These are phyloP conservation scores for Parus major DNA, from an alignment of 2,113 vertebrate species.

Conservation along the genomic window DNA sequence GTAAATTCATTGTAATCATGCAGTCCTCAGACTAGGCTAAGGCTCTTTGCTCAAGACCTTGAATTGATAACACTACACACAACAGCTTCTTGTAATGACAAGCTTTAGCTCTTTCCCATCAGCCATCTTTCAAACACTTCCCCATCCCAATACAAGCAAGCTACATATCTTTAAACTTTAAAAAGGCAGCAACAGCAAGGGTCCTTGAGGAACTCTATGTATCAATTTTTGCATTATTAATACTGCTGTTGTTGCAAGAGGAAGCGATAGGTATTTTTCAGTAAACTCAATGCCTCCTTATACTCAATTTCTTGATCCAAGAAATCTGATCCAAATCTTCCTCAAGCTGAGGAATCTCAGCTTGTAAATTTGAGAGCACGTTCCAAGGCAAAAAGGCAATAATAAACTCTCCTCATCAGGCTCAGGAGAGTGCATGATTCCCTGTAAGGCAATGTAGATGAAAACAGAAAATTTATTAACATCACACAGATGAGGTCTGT, in stretches of 20 bases:
- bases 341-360: neutral
- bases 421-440: neutral
- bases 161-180: neutral
- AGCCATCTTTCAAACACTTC: neutral
- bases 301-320: neutral
- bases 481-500: neutral
- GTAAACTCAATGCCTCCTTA: neutral
- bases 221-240: neutral
- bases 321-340: neutral
- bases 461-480: neutral
- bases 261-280: neutral
- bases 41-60: neutral
- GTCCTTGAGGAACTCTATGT: neutral
- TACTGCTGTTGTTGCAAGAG: neutral
- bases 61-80: neutral
- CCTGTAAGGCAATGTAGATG: accelerated
- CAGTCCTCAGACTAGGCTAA: neutral
- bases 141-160: neutral
- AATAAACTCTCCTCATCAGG: neutral
- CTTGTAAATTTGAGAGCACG: neutral
- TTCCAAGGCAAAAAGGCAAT: neutral
- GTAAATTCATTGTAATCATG: neutral
- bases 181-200: neutral
- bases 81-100: neutral
- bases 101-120: neutral